Conservation (phyloP, 2,113 vertebrate genomes). For the Pyrgilauda ruficollis region DNA sequence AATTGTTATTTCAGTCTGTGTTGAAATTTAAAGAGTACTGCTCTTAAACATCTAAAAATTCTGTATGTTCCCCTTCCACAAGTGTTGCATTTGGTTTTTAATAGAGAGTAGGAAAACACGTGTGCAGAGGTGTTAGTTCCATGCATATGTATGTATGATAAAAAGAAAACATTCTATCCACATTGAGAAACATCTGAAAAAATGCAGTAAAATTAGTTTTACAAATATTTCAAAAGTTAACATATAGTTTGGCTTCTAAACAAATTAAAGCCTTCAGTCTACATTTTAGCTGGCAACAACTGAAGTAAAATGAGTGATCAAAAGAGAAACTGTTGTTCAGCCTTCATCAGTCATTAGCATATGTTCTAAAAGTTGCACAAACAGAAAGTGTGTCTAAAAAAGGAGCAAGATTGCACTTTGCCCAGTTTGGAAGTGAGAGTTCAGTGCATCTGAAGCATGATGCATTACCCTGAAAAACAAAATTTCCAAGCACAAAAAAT, state of each 20-base stretch:
- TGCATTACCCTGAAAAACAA: not conserved
- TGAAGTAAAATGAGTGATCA: not conserved
- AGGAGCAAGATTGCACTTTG: not conserved
- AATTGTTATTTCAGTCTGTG: not conserved
- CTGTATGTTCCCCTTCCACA: not conserved
- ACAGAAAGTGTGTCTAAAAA: not conserved
- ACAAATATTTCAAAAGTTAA: not conserved
- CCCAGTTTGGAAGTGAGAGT: not conserved
- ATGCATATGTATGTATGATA: not conserved
- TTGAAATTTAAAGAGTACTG: not conserved
- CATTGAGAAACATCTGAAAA: not conserved
- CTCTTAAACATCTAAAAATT: not conserved
- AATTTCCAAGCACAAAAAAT: not conserved
- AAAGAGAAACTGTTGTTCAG: not conserved
- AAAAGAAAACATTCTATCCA: not conserved
- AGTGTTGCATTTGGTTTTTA: not conserved
- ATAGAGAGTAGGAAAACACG: not conserved
- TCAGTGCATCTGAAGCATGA: not conserved
- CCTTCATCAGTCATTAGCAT: not conserved
- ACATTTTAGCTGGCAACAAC: not conserved
- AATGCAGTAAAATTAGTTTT: not conserved
- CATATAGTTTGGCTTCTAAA: not conserved
- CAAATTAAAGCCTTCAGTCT: not conserved
- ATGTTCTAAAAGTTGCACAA: not conserved
- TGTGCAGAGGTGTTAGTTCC: not conserved